phyloP scores from a whole-genome alignment of 2,113 vertebrate genomes.

The Girardinichthys multiradiatus region DNA sequence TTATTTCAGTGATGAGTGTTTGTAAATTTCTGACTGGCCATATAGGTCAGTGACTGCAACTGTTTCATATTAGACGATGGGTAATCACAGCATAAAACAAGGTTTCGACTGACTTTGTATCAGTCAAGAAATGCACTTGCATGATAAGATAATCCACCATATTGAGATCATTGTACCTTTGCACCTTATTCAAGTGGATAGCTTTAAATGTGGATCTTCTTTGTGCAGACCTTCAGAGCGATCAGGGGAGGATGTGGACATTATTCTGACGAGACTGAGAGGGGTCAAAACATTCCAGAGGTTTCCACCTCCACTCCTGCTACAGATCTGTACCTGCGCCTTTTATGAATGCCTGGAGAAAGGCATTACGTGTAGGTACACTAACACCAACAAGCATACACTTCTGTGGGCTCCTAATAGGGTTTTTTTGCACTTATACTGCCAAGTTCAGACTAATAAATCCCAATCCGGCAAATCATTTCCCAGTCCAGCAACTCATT shows the following conservation, averaged over 20 bases:
- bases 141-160: not conserved
- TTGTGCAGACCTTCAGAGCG: conserved; percentile 89
- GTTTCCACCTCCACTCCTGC: conserved; percentile 93
- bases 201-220: conserved; percentile 10
- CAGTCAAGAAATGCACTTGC: not conserved
- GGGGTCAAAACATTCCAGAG: conserved; percentile 97
- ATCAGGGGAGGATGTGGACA: conserved; percentile 95
- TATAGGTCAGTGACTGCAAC: conserved; percentile 13
- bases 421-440: not conserved
- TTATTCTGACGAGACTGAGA: conserved; percentile 92
- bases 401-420: not conserved
- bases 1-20: not conserved
- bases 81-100: not conserved
- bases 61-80: not conserved
- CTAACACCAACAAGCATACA: not conserved
- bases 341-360: conserved; percentile 98
- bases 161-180: no score
- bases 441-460: no score
- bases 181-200: not conserved
- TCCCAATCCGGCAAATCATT: no score
- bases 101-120: conserved; percentile 17
- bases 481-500: no score
- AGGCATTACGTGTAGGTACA: conserved; percentile 90
- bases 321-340: conserved; percentile 95
- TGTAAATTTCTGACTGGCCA: not conserved